Conservation (phyloP, 2,113 vertebrate genomes). For the Anarhynchus alexandrinus region DNA sequence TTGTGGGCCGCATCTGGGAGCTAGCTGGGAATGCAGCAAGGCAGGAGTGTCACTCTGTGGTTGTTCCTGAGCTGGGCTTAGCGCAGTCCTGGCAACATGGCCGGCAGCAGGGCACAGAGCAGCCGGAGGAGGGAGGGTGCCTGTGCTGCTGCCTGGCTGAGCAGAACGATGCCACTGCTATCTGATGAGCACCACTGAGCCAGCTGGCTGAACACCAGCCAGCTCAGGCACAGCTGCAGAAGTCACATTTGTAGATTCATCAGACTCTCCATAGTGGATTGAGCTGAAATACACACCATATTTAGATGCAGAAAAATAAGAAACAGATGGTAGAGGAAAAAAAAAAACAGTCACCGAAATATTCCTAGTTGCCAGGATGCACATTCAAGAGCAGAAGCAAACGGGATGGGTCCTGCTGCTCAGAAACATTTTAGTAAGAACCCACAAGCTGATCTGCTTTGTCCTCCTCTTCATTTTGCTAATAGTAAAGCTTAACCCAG, state of each 20-base stretch:
- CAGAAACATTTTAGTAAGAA: slow-evolving; percentile 20
- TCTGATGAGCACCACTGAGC: not conserved
- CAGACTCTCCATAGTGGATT: not conserved
- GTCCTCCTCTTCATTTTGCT: slow-evolving; percentile 35
- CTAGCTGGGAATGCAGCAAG: not conserved
- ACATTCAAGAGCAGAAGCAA: not conserved
- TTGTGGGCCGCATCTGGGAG: not conserved
- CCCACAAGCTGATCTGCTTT: not conserved
- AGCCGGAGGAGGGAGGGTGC: not conserved
- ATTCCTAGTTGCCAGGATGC: not conserved
- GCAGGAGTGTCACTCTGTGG: not conserved
- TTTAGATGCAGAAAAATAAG: not conserved
- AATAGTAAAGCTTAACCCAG: slow-evolving; percentile 35
- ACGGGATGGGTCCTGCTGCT: not conserved
- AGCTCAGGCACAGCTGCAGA: not conserved
- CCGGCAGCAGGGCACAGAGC: not conserved
- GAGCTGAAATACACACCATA: not conserved
- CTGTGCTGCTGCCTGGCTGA: not conserved
- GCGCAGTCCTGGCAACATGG: fast-evolving
- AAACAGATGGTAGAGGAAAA: not conserved
- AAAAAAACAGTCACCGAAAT: not conserved
- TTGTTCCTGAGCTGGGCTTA: not conserved
- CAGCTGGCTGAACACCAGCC: not conserved
- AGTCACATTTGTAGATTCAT: not conserved
- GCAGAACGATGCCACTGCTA: not conserved